Conservation (phyloP, 2,797 vertebrate genomes). For the Alectoris magna region DNA sequence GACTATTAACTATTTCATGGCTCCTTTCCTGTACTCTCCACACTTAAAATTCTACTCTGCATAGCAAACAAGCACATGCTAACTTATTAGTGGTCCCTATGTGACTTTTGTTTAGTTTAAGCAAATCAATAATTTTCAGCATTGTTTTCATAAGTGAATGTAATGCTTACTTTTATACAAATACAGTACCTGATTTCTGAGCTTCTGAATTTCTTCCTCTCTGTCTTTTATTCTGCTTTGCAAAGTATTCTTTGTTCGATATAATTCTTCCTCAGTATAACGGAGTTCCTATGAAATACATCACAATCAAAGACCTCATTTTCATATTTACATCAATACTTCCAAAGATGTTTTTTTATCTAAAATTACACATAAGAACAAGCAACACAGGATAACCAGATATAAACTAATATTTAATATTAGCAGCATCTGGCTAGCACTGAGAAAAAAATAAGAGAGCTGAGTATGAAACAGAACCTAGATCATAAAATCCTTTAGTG, state of each 20-base stretch:
- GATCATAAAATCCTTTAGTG: background rate
- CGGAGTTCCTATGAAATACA: conserved; percentile 86
- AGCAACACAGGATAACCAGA: background rate
- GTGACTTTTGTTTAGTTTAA: background rate
- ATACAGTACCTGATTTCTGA: conserved; percentile 92
- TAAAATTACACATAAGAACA: background rate
- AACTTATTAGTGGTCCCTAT: background rate
- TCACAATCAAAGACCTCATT: background rate
- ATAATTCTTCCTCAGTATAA: conserved; percentile 93
- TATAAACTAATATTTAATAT: background rate
- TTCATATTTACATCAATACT: background rate
- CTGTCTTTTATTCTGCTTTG: conserved; percentile 95
- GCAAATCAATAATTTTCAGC: background rate
- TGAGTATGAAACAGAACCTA: background rate
- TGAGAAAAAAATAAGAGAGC: background rate
- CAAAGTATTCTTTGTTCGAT: conserved; percentile 89
- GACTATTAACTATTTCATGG: background rate
- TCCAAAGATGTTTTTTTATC: background rate
- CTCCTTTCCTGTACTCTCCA: background rate
- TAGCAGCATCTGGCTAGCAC: background rate
- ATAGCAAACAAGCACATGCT: background rate
- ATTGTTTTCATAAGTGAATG: background rate
- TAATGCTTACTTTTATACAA: background rate
- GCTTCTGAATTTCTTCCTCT: conserved; percentile 98
- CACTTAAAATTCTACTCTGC: background rate